These are phyloP conservation scores for Potorous gilbertii DNA, from an alignment of 2,797 vertebrate species.

Conservation along the genomic window DNA sequence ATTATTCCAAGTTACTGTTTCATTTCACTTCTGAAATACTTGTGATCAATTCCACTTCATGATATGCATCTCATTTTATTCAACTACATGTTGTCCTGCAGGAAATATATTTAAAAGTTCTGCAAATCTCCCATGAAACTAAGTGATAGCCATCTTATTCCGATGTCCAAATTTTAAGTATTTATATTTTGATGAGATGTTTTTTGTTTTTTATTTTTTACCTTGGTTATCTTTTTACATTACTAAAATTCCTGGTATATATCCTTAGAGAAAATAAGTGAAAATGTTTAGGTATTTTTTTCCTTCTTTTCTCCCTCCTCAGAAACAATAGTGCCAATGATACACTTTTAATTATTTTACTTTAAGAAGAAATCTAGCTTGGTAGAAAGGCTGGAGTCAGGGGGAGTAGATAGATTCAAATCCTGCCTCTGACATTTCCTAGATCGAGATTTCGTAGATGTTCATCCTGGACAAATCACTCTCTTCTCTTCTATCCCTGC, in stretches of 20 bases:
- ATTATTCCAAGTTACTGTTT: not conserved
- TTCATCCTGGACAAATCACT: not conserved
- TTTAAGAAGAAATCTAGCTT: not conserved
- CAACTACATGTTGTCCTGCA: not conserved
- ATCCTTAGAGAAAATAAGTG: not conserved
- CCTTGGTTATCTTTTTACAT: not conserved
- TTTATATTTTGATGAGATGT: not conserved
- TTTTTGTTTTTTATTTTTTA: not conserved
- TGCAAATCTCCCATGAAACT: not conserved
- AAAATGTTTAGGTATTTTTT: not conserved
- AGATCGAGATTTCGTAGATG: not conserved
- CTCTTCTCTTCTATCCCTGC: not conserved
- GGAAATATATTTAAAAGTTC: not conserved
- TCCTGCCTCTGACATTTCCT: not conserved
- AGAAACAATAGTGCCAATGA: not conserved
- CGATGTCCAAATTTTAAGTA: not conserved
- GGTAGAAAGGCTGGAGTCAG: not conserved
- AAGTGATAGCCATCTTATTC: not conserved
- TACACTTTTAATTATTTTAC: not conserved
- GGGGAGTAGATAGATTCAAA: not conserved
- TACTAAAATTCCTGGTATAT: not conserved
- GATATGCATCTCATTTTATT: not conserved
- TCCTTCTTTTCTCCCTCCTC: not conserved
- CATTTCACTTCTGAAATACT: not conserved
- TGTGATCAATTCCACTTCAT: not conserved